Evolutionary conservation across 2,888 invertebrate species (phyloP).

Genomic region (Drosophila greeni): DNA sequence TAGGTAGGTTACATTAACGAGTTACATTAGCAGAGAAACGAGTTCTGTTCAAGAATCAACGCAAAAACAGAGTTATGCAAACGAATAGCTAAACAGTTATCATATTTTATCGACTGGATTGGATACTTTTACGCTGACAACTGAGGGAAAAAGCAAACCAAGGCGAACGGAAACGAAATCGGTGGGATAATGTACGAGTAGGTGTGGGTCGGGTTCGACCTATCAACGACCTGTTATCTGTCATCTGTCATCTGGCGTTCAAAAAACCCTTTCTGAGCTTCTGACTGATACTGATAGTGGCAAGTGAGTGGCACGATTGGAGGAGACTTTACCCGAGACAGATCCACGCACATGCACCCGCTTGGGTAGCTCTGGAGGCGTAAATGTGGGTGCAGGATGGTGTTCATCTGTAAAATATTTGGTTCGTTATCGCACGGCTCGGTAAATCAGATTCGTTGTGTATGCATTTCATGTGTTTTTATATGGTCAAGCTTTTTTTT

Average conservation of each 20-base stretch:
- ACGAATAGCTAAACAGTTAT: constrained; percentile 45
- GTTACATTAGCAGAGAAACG: constrained; percentile 57
- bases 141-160: constrained; percentile 48
- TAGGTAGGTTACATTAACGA: constrained; percentile 59
- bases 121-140: constrained; percentile 25
- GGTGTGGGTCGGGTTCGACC: constrained; percentile 26
- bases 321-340: constrained; percentile 77
- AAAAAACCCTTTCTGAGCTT: constrained; percentile 63
- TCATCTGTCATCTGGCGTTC: constrained; percentile 46
- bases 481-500: constrained; percentile 46
- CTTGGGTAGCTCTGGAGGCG: constrained; percentile 99
- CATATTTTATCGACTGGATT: constrained; percentile 34
- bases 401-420: constrained; percentile 93
- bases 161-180: constrained; percentile 20
- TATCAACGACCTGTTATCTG: constrained; percentile 19
- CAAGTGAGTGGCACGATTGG: constrained; percentile 33
- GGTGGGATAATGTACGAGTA: constrained; percentile 16
- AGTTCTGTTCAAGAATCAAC: constrained; percentile 45
- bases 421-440: constrained; percentile 80
- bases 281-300: constrained; percentile 37
- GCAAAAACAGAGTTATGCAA: constrained; percentile 53
- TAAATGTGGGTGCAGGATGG: constrained; percentile 98
- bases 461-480: constrained; percentile 41
- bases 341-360: constrained; percentile 98
- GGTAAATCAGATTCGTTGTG: constrained; percentile 45